Evolutionary conservation across 1,140 invertebrate genomes (phyloP), one percentile per base, ranked within the genome.

Genomic region (Cotesia glomerata): DNA sequence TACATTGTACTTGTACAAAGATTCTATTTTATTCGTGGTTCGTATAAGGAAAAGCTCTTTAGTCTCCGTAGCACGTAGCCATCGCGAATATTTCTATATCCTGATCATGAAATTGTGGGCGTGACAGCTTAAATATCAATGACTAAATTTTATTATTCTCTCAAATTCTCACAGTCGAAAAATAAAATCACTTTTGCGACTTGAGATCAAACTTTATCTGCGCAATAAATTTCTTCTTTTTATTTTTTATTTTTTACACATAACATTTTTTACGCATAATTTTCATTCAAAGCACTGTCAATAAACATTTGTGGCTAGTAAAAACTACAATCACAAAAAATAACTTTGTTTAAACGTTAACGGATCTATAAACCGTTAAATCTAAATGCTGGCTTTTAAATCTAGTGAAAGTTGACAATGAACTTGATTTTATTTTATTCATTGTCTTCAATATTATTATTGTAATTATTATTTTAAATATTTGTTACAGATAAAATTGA

Each of bases 391-490:
- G n/a, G 56, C 26, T 62, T 18, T 67, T 32, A 71, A 71, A 73
- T 56, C n/a, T 66, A 80, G 83, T 84, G 84, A 86, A 86, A 86
- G 85, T 85, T 81, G 85, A 85, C 83, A 82, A 79, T 85, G 82
- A 86, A 85, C 84, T 86, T 85, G 77, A 81, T 35, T 26, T 13
- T 52, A 34, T 56, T 49, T 36, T 11, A 62, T 67, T 61, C 67
- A 75, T 35, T 56, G 74, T 76, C 73, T 76, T 71, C 2, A 11
- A 18, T 32, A 34, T 16, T 52, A 26, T 14, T 34, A 39, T 8
- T 34, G 9, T 11, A 4, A 54, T 8, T 54, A 35, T 5, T 16
- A 11, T 11, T 39, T 45, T 45, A 45, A 9, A 9, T 45, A 45
- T 45, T 45, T 45, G 11, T 45, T 45, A 45, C 39, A 45, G 11